phyloP scores from a whole-genome alignment of 2,888 invertebrate genomes.

The Leptinotarsa haldemani region DNA sequence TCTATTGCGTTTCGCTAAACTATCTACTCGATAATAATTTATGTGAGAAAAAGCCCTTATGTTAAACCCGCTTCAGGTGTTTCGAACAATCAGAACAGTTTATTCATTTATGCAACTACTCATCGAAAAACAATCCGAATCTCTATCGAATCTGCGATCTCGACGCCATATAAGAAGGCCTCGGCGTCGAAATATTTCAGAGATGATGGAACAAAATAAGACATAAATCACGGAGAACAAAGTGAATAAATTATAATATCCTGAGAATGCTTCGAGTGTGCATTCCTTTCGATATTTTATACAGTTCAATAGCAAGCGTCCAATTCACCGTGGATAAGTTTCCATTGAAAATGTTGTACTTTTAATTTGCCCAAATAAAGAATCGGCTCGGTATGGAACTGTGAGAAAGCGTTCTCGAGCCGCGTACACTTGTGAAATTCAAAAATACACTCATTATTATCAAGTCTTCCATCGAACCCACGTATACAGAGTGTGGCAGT shows the following conservation, averaged over 20 bases:
- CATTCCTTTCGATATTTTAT: constrained; percentile 39
- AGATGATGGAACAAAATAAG: constrained; percentile 42
- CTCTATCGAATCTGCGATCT: not conserved
- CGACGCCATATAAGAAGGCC: not conserved
- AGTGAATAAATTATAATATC: constrained; percentile 38
- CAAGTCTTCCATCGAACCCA: not conserved
- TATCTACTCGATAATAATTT: not conserved
- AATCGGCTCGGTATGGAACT: constrained; percentile 56
- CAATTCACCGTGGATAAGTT: constrained; percentile 44
- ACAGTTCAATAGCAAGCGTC: constrained; percentile 44
- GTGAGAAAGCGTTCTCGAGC: constrained; percentile 53
- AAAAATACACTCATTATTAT: constrained; percentile 34
- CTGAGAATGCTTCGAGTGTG: constrained; percentile 38
- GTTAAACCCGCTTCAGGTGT: not conserved
- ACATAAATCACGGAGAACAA: constrained; percentile 48
- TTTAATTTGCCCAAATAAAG: constrained; percentile 61
- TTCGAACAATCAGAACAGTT: not conserved
- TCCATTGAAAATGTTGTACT: constrained; percentile 56
- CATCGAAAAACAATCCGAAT: constrained; percentile 7
- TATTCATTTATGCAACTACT: constrained; percentile 1
- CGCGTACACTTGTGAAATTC: constrained; percentile 47
- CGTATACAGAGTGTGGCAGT: not conserved
- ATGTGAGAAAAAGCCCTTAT: constrained; percentile 7
- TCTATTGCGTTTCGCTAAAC: not conserved
- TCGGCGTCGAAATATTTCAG: constrained; percentile 26